A percentile compares a stretch with the other conserved stretches of the same genome.
Conservation (phyloP, 2,797 vertebrate species). For the Liparis tanakae region DNA sequence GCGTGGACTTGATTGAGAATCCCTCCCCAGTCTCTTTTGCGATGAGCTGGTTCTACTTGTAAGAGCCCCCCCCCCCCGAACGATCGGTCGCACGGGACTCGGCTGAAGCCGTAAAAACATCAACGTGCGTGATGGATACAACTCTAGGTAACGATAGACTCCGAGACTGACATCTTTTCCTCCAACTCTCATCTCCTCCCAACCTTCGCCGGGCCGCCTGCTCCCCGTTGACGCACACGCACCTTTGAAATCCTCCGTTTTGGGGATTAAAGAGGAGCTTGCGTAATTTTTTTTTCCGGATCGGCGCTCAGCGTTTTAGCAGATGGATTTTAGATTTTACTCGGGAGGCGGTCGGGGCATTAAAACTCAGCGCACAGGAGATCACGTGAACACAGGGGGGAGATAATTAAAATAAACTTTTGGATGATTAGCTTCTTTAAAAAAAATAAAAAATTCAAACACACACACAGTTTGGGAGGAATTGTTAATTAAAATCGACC, state of each 20-base stretch:
- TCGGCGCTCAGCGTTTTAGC: slow-evolving; percentile 16
- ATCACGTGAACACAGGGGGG: slow-evolving; percentile 3
- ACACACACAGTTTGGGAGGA: neutral
- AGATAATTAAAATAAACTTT: neutral
- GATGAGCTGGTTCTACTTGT: slow-evolving; percentile 38
- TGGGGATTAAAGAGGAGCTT: slow-evolving; percentile 17
- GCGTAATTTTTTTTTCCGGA: neutral
- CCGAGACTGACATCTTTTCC: neutral
- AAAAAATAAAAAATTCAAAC: slow-evolving; percentile 5
- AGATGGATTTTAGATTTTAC: slow-evolving; percentile 17
- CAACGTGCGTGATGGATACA: slow-evolving; percentile 40
- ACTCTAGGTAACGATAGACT: slow-evolving; percentile 37
- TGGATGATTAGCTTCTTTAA: slow-evolving; percentile 4
- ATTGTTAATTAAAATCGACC: slow-evolving; percentile 10
- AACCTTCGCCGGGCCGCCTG: slow-evolving; percentile 5
- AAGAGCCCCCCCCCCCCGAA: slow-evolving; percentile 8
- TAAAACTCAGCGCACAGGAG: slow-evolving; percentile 16
- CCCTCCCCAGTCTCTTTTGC: slow-evolving; percentile 24
- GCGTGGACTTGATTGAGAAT: slow-evolving; percentile 47
- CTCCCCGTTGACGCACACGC: slow-evolving; percentile 4
- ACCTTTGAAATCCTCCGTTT: slow-evolving; percentile 8
- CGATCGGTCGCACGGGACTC: slow-evolving; percentile 32
- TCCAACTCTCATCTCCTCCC: neutral
- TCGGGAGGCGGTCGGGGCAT: slow-evolving; percentile 19
- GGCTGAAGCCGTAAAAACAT: slow-evolving; percentile 43